Base-by-base conservation (phyloP, 2,888 invertebrate species). In the Colostygia pectinataria region DNA sequence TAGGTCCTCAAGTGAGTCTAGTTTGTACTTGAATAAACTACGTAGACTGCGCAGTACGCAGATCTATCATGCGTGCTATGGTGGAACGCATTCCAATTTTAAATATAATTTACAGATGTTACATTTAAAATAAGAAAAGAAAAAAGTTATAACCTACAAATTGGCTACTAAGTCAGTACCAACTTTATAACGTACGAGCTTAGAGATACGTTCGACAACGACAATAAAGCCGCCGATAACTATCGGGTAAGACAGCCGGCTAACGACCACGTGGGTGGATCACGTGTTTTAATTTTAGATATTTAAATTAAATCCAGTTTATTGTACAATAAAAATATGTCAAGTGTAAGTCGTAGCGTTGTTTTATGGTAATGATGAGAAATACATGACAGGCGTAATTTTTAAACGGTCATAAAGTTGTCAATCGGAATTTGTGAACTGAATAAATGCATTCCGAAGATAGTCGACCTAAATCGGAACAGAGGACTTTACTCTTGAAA, bases 261-360 rank as follows among this genome's bases (percentile, higher is more conserved):
- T 47, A 47, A 47, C 47, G 47, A 47, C 9, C 34, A 29, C 40
- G 51, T 51, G 51, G 51, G 51, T 15, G 36, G 9, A 1, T 14
- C 24, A 10, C 32, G 29, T 20, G 53, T 45, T 53, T 49, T 49
- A 47, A 47, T 45, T 55, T 39, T 27, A 51, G 43, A 42, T 52
- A 48, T 52, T 55, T 52, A 45, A 52, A 55, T 51, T 41, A 48
- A 39, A 46, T 20, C 36, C 39, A 46, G 40, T 55, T 55, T 55
- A 55, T 50, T 43, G 43, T 40, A 48, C 33, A 43, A 51, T 49
- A 55, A 55, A 49, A 38, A 40, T 46, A 49, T 40, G 52, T 45
- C 51, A 45, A 51, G 45, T 33, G 37, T 20, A 29, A 55, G 52
- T 43, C 42, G 40, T 27, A 23, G 39, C 28, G 9, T 52, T 42